A percentile compares a stretch with the other conserved stretches of the same genome.
Conservation (phyloP, 2,113 vertebrate species). For the Dolichotis patagonum region DNA sequence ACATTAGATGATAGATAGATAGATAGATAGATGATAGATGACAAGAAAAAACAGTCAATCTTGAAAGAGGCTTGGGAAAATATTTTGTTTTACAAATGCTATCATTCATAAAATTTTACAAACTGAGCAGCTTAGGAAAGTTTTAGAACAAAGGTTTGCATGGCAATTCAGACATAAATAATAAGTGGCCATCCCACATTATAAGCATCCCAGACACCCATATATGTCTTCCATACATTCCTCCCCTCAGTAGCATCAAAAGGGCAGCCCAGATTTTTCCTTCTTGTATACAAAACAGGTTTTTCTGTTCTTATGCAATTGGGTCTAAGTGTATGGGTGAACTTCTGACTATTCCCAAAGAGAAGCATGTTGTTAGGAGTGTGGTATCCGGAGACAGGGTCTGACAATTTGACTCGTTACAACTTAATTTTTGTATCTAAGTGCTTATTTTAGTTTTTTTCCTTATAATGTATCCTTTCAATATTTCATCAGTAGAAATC, state of each 20-base stretch:
- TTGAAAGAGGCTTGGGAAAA: background rate
- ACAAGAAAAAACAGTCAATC: background rate
- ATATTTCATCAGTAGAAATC: conserved; percentile 12
- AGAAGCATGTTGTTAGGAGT: background rate
- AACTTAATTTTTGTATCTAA: conserved; percentile 13
- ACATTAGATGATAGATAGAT: background rate
- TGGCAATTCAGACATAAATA: background rate
- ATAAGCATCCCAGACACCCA: background rate
- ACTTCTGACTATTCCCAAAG: background rate
- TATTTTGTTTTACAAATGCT: background rate
- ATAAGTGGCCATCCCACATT: background rate
- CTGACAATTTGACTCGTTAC: background rate
- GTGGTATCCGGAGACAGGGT: background rate
- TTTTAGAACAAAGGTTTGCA: background rate
- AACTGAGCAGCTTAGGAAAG: background rate
- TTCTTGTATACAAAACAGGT: background rate
- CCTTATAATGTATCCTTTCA: background rate
- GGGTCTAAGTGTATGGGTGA: background rate
- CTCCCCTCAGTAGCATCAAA: background rate
- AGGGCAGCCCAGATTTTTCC: background rate
- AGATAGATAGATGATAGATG: background rate
- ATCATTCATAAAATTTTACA: background rate
- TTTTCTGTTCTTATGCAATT: background rate
- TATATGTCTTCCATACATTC: background rate
- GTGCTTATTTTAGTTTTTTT: conserved; percentile 10